These are phyloP conservation scores for Lethenteron reissneri DNA, from an alignment of 2,113 vertebrate species.

Conservation along the genomic window DNA sequence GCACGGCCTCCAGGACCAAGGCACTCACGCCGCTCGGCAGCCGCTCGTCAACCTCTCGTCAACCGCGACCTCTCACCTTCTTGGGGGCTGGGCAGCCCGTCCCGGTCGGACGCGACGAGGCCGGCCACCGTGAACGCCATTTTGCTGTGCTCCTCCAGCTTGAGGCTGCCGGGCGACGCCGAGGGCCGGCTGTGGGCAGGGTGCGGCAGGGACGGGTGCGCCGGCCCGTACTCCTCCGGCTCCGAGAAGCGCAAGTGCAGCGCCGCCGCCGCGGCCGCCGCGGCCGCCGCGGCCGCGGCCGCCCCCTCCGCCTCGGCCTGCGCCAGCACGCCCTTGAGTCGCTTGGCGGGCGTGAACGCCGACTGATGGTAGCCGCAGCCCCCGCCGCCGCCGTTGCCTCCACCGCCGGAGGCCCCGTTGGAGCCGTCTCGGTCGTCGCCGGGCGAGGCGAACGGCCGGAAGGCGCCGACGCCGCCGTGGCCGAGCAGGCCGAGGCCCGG, in stretches of 20 bases:
- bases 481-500: constrained; percentile 96
- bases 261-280: constrained; percentile 52
- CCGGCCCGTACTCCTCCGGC: constrained; percentile 92
- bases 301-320: neutral
- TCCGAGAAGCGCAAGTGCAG: constrained; percentile 96
- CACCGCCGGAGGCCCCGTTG: constrained; percentile 76
- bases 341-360: constrained; percentile 87
- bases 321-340: constrained; percentile 77
- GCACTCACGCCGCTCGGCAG: no score
- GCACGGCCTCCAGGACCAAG: no score
- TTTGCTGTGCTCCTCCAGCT: constrained; percentile 79
- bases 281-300: neutral
- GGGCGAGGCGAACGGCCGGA: constrained; percentile 81
- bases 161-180: constrained; percentile 72
- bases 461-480: constrained; percentile 85
- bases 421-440: constrained; percentile 85
- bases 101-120: constrained; percentile 76
- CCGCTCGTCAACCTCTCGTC: no score
- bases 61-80: constrained; percentile 26
- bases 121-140: constrained; percentile 96
- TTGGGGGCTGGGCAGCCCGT: constrained; percentile 86
- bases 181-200: constrained; percentile 46
- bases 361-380: constrained; percentile 95
- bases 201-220: constrained; percentile 35
- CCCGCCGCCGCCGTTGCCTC: constrained; percentile 76